These are phyloP conservation scores for Mesochorus sp. DNA, from an alignment of 2,888 invertebrate genomes.

Conservation along the genomic window DNA sequence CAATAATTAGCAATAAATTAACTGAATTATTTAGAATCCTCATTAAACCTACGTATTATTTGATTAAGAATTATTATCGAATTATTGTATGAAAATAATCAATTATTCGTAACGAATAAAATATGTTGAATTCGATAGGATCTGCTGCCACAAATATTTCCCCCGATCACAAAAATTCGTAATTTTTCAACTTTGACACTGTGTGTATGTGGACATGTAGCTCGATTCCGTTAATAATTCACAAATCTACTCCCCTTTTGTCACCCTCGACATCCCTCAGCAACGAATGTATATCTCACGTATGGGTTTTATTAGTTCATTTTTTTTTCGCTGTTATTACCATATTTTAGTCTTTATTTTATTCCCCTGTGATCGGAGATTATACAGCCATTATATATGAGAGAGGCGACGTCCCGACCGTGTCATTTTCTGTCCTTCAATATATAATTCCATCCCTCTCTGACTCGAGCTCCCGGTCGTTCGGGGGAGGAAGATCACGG, in stretches of 20 bases:
- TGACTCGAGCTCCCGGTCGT: neutral
- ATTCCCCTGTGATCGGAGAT: conserved; percentile 49
- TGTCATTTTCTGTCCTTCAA: conserved; percentile 21
- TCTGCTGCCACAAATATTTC: neutral
- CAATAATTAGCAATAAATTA: too few relatives aligned
- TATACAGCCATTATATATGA: conserved; percentile 44
- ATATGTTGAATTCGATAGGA: neutral
- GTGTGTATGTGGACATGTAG: neutral
- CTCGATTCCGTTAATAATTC: conserved; percentile 1
- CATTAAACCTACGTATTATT: too few relatives aligned
- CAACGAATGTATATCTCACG: conserved; percentile 11
- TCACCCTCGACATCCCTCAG: neutral
- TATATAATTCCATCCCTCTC: conserved; percentile 10
- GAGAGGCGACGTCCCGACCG: conserved; percentile 19
- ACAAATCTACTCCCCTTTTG: neutral
- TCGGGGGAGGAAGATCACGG: neutral
- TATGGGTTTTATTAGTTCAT: neutral
- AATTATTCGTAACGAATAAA: neutral
- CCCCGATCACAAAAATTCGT: neutral
- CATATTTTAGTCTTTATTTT: conserved; percentile 43
- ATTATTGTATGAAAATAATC: too few relatives aligned
- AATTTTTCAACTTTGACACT: conserved; percentile 6
- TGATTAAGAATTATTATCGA: too few relatives aligned
- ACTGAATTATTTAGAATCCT: too few relatives aligned
- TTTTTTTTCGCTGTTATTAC: conserved; percentile 8